Evolutionary conservation across 2,113 vertebrate genomes (phyloP), one percentile per base, ranked within the genome.

Genomic region (Sorex fumeus): DNA sequence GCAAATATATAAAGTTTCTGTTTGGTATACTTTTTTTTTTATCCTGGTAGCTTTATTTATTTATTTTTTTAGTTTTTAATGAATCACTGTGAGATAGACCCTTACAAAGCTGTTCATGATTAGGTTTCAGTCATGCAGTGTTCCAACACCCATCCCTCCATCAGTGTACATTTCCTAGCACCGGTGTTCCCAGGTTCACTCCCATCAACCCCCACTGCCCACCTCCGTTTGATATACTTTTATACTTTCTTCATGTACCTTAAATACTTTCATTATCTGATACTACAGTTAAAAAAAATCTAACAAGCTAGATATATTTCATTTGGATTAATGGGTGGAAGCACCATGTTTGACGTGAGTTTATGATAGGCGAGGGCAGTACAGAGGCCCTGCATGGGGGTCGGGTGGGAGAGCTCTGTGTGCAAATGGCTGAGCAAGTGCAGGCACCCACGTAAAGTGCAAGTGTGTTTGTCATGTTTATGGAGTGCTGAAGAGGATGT

Each of bases 221-320:
- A 40, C 40, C 62, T 21, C 62, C 8, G 21, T 21, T 64, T 66
- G 25, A 62, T 25, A 62, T 62, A 70, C 32, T 34, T 76, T 43
- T 34, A 47, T 70, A 40, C 75, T 77, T 92, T 85, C 28, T 78
- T 90, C 28, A 45, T 74, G 25, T 87, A 25, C 30, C 21, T 53
- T 84, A 72, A 62, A 40, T 18, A 47, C 69, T 90, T 90, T 74
- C 50, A 76, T 6, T 19, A 60, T 70, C 64, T 82, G 13, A 78
- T 62, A 71, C 23, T 90, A 83, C 75, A 77, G 30, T 83, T 76
- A 82, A 77, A 87, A 43, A 2, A 72, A 40, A 72, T 15, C 28
- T 32, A 0, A 0, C 66, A 19, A 13, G 87, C 92, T 84, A 87
- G 13, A 36, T 45, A 5, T 50, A 34, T 30, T 84, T 89, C 23